Percentiles rank a stretch among this genome's conserved stretches.
phyloP scores from a whole-genome alignment of 53 echinoderm and acorn worm species.

The Echinarachnius parma region DNA sequence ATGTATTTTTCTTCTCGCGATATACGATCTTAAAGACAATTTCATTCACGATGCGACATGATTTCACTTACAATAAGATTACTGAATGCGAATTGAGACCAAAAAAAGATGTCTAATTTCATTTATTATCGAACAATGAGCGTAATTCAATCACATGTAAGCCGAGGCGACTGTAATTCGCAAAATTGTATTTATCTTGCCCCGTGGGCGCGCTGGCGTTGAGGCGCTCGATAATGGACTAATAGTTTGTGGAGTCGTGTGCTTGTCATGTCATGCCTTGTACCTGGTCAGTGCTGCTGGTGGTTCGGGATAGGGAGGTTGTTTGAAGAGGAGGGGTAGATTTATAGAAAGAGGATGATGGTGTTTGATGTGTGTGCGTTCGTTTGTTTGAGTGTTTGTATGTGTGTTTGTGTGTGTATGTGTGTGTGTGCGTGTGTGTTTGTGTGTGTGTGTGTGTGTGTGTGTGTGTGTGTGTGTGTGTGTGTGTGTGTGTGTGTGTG shows the following conservation, averaged over 20 bases:
- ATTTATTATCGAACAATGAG: slow-evolving; percentile 62
- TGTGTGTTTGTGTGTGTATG: too few relatives aligned
- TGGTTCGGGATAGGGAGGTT: neutral
- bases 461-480: slow-evolving; percentile 1
- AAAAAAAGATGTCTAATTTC: too few relatives aligned
- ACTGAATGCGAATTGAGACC: too few relatives aligned
- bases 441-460: neutral
- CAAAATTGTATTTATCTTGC: slow-evolving; percentile 40
- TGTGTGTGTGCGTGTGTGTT: neutral
- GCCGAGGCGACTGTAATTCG: slow-evolving; percentile 18
- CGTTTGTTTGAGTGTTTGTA: too few relatives aligned
- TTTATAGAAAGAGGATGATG: too few relatives aligned
- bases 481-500: slow-evolving; percentile 11
- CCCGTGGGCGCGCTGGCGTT: slow-evolving; percentile 31
- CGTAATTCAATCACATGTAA: slow-evolving; percentile 72
- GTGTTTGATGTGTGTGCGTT: too few relatives aligned
- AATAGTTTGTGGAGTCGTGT: slow-evolving; percentile 26
- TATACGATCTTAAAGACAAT: too few relatives aligned
- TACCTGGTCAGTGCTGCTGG: neutral
- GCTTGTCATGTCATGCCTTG: slow-evolving; percentile 10
- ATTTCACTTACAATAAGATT: too few relatives aligned
- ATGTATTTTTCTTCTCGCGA: too few relatives aligned
- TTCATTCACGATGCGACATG: too few relatives aligned
- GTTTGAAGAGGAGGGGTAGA: neutral
- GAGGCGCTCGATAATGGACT: slow-evolving; percentile 12